Evolutionary conservation across 1,140 invertebrate genomes (phyloP).

Genomic region (Caligus rogercresseyi): DNA sequence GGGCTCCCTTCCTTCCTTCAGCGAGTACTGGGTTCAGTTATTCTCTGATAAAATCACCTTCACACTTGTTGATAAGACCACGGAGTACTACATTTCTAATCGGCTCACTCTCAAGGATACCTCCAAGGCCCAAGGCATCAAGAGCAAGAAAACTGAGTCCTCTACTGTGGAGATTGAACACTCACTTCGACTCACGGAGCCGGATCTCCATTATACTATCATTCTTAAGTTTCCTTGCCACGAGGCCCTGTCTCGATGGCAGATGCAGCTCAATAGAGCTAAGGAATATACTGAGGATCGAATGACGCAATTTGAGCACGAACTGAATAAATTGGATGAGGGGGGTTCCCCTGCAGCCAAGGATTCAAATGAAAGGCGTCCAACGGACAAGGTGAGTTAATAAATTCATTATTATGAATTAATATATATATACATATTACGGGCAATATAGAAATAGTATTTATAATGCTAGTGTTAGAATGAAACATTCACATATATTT

Average conservation of each 20-base stretch:
- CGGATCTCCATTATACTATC: background rate
- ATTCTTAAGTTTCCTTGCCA: background rate
- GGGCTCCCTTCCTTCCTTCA: background rate
- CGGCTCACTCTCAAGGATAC: background rate
- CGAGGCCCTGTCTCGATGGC: background rate
- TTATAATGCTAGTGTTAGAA: too few species aligned
- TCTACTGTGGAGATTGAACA: background rate
- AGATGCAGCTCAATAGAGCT: background rate
- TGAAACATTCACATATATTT: too few species aligned
- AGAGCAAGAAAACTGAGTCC: background rate
- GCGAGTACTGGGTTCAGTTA: background rate
- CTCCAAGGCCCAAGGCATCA: background rate
- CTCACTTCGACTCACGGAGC: background rate
- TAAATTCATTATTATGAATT: too few species aligned
- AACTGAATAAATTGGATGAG: background rate
- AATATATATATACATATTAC: too few species aligned
- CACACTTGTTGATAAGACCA: background rate
- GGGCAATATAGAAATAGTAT: too few species aligned
- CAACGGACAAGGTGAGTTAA: too few species aligned
- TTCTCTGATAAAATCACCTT: background rate
- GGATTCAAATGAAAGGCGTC: background rate
- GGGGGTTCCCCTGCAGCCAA: background rate
- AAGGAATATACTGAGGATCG: background rate
- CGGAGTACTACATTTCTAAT: background rate
- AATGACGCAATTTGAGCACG: background rate